Conservation (phyloP, 1,140 invertebrate species). For the Heliconius hewitsoni region DNA sequence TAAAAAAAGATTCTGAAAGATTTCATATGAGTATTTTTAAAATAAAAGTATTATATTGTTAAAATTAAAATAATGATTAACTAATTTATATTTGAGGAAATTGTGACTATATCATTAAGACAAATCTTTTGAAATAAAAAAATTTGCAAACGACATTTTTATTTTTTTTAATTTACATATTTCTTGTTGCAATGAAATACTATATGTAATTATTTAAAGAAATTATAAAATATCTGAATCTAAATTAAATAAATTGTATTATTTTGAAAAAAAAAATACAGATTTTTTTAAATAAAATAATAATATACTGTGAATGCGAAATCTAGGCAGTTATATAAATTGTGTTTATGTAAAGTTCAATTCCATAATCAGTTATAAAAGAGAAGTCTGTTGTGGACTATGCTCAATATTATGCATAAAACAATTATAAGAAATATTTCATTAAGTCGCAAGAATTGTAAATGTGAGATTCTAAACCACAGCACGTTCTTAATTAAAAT, state of each 20-base stretch:
- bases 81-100: too few species aligned
- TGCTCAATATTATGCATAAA: neutral
- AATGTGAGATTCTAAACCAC: neutral
- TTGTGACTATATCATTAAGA: too few species aligned
- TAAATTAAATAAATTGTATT: too few species aligned
- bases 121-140: neutral
- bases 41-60: too few species aligned
- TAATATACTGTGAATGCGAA: neutral
- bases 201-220: too few species aligned
- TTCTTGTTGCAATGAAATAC: too few species aligned
- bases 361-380: constrained; percentile 48
- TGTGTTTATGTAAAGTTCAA: constrained; percentile 17
- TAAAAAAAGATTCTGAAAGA: too few species aligned
- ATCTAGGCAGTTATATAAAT: constrained; percentile 21
- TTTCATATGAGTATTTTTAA: too few species aligned
- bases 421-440: neutral
- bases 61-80: too few species aligned
- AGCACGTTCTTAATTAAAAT: constrained; percentile 46
- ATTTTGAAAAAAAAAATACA: too few species aligned
- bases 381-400: constrained; percentile 26
- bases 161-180: neutral
- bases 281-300: too few species aligned
- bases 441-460: neutral
- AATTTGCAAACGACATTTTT: neutral
- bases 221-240: too few species aligned